Conservation (phyloP, 1,140 invertebrate genomes). For the Cydia amplana region DNA sequence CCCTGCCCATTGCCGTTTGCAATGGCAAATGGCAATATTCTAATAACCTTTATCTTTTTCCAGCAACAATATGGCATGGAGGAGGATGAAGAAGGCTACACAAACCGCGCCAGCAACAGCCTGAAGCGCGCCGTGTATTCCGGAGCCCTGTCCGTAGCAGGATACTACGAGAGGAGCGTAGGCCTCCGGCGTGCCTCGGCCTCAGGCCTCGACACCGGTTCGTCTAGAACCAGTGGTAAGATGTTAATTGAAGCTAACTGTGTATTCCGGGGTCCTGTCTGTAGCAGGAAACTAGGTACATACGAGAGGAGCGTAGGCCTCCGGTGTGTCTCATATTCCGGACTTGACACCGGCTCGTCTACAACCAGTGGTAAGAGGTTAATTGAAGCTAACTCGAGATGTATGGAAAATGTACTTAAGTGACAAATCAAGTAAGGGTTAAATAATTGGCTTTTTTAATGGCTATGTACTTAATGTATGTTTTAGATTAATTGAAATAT, state of each 20-base stretch:
- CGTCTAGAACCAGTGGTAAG: conserved; percentile 83
- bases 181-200: conserved; percentile 87
- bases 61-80: conserved; percentile 94
- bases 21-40: no score
- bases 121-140: conserved; percentile 91
- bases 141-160: conserved; percentile 90
- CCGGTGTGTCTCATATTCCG: conserved; percentile 86
- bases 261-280: conserved; percentile 90
- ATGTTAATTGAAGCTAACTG: conserved; percentile 86
- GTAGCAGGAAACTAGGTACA: conserved; percentile 92
- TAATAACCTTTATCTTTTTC: conserved; percentile 13
- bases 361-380: conserved; percentile 77
- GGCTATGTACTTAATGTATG: no score
- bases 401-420: no score
- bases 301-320: conserved; percentile 89
- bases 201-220: conserved; percentile 90
- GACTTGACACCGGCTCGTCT: conserved; percentile 90
- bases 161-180: conserved; percentile 91
- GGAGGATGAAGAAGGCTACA: conserved; percentile 86
- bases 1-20: no score
- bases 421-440: no score
- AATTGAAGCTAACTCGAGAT: no score
- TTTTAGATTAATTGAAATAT: no score
- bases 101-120: conserved; percentile 89
- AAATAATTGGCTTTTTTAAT: no score